phyloP scores from a whole-genome alignment of 2,797 vertebrate genomes.

The Peromyscus nudipes region DNA sequence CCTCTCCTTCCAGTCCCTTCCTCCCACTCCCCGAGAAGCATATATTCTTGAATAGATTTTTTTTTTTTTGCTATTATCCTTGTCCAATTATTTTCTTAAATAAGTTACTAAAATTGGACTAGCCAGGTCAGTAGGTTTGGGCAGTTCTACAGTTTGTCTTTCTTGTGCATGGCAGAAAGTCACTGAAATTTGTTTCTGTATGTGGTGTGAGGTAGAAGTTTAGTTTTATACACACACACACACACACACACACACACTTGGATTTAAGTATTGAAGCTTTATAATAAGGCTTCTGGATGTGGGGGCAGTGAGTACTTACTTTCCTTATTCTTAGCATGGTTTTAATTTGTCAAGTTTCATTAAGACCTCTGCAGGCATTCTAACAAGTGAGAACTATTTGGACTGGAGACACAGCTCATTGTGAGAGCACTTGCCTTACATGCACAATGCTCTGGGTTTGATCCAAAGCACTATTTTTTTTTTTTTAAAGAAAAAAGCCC shows the following conservation, averaged over 20 bases:
- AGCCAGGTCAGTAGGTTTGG: neutral
- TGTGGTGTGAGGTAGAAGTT: neutral
- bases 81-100: slow-evolving; percentile 30
- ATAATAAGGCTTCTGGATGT: neutral
- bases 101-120: neutral
- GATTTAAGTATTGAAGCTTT: neutral
- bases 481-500: neutral
- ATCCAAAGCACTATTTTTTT: neutral
- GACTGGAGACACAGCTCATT: neutral
- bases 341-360: slow-evolving; percentile 5
- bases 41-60: neutral
- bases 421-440: neutral
- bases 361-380: neutral
- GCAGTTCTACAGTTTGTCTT: neutral
- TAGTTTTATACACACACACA: neutral
- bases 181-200: neutral
- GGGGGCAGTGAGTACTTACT: neutral
- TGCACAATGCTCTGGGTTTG: neutral
- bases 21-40: neutral
- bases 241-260: neutral
- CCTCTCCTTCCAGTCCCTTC: no score
- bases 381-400: neutral
- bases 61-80: neutral
- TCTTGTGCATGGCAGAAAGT: neutral
- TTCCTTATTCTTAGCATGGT: neutral